Evolutionary conservation across 64 coral and sea anemone genomes (phyloP), one percentile per base, ranked within the genome.

Genomic region (Orbicella faveolata): DNA sequence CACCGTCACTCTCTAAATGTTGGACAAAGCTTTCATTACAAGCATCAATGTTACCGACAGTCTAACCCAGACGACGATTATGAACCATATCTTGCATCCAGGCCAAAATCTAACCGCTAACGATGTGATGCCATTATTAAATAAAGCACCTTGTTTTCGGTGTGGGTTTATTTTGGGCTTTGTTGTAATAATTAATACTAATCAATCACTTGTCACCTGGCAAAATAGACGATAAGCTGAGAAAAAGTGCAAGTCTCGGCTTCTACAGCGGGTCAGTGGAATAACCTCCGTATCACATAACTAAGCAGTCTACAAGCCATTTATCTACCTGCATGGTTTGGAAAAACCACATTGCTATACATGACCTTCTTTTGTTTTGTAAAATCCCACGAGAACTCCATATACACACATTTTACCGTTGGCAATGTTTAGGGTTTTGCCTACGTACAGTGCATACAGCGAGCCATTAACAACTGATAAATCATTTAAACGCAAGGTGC

Each of bases 71-170:
- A n/a, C 21, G n/a, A 11, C 7, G 10, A 70, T 70, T n/a, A n/a
- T 11, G 67, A 70, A 25, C 67, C 20, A 54, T 26, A 18, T 55
- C 33, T 83, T 83, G 80, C 18, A 66, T 23, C 9, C 34, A 66
- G 61, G 35, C 80, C 80, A 83, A 67, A 18, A 23, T 61, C 17
- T 68, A 61, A 65, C 80, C 67, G n/a, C 67, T 23, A 70, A 70
- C 21, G 23, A 66, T 35, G 67, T 66, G 35, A 83, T 1, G 34
- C 2, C 12, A 63, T n/a, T 18, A 20, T 44, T 83, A 39, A 81
- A 63, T 67, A 83, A 66, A 66, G 34, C 1, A 18, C 63, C 65
- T n/a, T 72, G 64, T 52, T 72, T 48, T 72, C 39, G n/a, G 17
- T 65, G 52, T 52, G 9, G 13, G 34, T 44, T 85, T 81, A 70